Conservation (phyloP, 2,113 vertebrate genomes). For the Pteropus alecto region DNA sequence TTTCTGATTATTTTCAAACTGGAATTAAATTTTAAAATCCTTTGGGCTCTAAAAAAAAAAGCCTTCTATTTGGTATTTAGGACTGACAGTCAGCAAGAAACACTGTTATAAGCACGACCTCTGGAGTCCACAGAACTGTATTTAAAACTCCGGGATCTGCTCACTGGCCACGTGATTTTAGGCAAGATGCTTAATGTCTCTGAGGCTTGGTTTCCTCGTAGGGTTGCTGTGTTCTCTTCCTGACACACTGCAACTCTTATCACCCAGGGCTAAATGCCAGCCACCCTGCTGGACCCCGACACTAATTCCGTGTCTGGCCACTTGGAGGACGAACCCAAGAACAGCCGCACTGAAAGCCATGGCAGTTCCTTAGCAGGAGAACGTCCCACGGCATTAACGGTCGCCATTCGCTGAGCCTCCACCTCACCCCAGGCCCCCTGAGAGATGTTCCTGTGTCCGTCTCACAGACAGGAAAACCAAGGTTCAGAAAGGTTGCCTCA, state of each 20-base stretch:
- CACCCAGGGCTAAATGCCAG: neutral
- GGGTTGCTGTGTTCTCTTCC: neutral
- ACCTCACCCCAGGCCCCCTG: neutral
- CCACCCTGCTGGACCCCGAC: neutral
- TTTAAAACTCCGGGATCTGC: neutral
- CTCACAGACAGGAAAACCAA: neutral
- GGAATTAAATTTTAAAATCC: neutral
- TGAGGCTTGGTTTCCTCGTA: neutral
- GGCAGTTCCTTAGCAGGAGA: neutral
- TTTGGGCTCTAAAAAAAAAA: neutral
- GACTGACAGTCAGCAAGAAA: neutral
- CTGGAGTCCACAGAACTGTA: accelerated
- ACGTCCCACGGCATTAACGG: neutral
- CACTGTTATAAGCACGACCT: accelerated
- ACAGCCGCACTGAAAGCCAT: accelerated
- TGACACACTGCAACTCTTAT: accelerated
- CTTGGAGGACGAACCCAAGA: neutral
- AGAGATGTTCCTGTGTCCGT: neutral
- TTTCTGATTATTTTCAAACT: neutral
- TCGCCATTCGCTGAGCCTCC: neutral
- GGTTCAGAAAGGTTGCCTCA: neutral
- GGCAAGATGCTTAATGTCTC: neutral
- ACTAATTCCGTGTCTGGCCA: neutral
- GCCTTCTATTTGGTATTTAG: neutral
- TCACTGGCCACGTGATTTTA: neutral